A percentile compares a stretch with the other conserved stretches of the same genome.
These are phyloP conservation scores for Pangasius krempfi DNA, from an alignment of 2,797 vertebrate species.

Conservation along the genomic window DNA sequence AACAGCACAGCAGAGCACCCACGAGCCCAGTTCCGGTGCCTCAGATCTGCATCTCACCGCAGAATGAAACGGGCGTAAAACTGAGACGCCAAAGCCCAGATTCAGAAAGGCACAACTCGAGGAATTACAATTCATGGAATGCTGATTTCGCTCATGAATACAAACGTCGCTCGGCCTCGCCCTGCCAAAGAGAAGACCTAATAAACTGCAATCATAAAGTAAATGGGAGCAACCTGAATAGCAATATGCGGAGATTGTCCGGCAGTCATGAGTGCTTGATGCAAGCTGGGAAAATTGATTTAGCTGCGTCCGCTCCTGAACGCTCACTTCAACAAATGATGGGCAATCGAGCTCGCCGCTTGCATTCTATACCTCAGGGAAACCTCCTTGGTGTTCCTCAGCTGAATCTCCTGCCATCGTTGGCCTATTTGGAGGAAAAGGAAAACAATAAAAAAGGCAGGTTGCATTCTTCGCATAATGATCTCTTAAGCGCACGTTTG, in stretches of 20 bases:
- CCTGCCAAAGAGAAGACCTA: conserved; percentile 63
- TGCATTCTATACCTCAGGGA: not conserved
- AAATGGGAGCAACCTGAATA: not conserved
- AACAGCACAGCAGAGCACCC: not conserved
- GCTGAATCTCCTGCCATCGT: rapidly evolving
- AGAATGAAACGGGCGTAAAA: conserved; percentile 6
- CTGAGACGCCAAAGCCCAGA: conserved; percentile 46
- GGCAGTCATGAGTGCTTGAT: conserved; percentile 30
- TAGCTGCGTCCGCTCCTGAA: conserved; percentile 59
- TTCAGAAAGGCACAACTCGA: conserved; percentile 56
- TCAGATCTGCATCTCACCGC: conserved; percentile 64
- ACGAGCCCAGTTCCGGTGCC: not conserved
- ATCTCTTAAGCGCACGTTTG: conserved; percentile 26
- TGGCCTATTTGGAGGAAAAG: too few relatives aligned
- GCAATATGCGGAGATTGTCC: not conserved
- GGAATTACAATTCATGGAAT: conserved; percentile 58
- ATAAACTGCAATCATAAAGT: not conserved
- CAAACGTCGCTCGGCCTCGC: conserved; percentile 43
- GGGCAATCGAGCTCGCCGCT: not conserved
- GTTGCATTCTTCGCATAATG: not conserved
- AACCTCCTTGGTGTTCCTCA: not conserved
- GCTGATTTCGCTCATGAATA: rapidly evolving
- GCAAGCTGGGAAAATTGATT: rapidly evolving
- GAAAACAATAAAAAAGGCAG: not conserved
- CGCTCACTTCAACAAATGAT: not conserved